phyloP scores from a whole-genome alignment of 2,797 vertebrate species.

The Onychomys leucogaster region DNA sequence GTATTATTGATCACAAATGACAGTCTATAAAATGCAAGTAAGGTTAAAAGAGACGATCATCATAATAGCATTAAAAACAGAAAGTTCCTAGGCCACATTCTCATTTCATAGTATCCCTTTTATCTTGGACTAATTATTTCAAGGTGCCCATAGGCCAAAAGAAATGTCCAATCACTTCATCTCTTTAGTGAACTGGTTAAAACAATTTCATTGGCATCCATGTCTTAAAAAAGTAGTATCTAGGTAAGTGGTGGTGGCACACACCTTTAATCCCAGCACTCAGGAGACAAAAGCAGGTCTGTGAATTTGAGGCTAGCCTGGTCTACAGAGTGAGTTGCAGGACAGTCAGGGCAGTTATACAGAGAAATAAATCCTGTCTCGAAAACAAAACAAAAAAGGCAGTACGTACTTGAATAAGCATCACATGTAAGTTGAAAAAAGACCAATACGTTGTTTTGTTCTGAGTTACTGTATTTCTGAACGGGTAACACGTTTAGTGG shows the following conservation, averaged over 20 bases:
- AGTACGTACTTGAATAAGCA: neutral
- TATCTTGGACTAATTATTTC: neutral
- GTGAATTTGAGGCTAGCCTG: no score
- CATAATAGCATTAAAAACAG: neutral
- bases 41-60: constrained; percentile 36
- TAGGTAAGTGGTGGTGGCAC: no score
- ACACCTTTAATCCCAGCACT: no score
- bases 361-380: no score
- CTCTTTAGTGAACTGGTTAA: neutral
- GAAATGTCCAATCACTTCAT: neutral
- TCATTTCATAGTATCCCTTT: no score
- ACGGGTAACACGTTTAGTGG: neutral
- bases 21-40: neutral
- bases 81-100: neutral
- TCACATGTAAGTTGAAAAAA: neutral
- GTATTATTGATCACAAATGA: neutral
- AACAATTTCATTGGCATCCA: neutral
- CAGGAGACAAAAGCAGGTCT: no score
- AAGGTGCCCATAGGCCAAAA: neutral
- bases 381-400: no score
- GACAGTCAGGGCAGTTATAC: no score
- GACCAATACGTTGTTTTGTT: neutral
- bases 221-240: neutral
- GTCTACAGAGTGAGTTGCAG: no score
- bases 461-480: neutral